phyloP scores from a whole-genome alignment of 2,797 vertebrate species.

The Semotilus atromaculatus region DNA sequence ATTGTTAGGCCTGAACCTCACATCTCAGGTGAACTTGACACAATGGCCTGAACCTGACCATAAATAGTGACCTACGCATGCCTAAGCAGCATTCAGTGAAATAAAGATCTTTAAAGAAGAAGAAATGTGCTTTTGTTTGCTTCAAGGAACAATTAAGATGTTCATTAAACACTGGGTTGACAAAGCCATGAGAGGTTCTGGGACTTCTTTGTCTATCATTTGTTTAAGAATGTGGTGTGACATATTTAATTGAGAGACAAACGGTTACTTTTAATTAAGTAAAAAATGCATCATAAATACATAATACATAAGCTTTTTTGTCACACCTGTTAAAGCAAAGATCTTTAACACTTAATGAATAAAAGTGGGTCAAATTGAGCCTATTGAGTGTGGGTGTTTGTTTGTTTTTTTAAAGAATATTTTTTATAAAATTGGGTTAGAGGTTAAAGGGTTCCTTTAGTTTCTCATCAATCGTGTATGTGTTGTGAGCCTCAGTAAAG shows the following conservation, averaged over 20 bases:
- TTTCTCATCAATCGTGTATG: not conserved
- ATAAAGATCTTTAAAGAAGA: constrained; percentile 15
- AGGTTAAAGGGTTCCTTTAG: not conserved
- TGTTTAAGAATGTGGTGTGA: not conserved
- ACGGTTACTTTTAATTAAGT: not conserved
- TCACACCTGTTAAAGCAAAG: not conserved
- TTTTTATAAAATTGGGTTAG: not conserved
- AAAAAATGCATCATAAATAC: not conserved
- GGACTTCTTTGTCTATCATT: constrained; percentile 70
- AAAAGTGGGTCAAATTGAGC: not conserved
- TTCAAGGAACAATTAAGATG: not conserved
- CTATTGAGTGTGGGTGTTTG: too few relatives aligned
- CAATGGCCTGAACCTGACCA: constrained; percentile 44
- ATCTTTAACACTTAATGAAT: not conserved
- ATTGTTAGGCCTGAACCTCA: constrained; percentile 68
- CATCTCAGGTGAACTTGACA: constrained; percentile 62
- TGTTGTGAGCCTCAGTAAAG: not conserved
- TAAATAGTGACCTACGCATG: constrained; percentile 32
- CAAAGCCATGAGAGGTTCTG: not conserved
- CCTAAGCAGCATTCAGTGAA: constrained; percentile 6
- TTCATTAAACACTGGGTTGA: not conserved
- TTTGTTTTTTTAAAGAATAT: not conserved
- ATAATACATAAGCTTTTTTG: not conserved
- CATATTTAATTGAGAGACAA: too few relatives aligned
- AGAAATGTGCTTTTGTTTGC: constrained; percentile 11